These are phyloP conservation scores for Orientallactaga sibirica DNA, from an alignment of 2,797 vertebrate genomes.

Conservation along the genomic window DNA sequence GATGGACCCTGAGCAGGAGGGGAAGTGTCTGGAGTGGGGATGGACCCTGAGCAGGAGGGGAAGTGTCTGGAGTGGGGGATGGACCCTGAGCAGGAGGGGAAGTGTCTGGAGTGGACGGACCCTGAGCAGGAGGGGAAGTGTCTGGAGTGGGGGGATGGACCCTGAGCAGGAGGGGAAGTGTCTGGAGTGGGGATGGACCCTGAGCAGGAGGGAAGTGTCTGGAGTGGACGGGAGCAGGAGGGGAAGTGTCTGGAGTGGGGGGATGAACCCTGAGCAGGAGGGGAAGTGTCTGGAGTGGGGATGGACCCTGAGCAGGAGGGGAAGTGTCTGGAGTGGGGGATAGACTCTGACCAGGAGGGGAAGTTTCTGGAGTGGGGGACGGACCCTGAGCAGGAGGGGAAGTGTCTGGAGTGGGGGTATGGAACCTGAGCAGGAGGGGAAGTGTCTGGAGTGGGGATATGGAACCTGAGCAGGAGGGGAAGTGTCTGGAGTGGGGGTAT, in stretches of 20 bases:
- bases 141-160: neutral
- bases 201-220: neutral
- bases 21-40: neutral
- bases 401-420: accelerated
- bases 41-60: too few species aligned
- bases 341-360: neutral
- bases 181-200: too few species aligned
- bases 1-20: neutral
- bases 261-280: neutral
- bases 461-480: too few species aligned
- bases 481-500: accelerated
- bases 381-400: too few species aligned
- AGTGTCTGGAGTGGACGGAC: too few species aligned
- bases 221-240: accelerated
- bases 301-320: too few species aligned
- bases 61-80: neutral
- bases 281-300: neutral
- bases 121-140: too few species aligned
- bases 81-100: neutral
- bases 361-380: too few species aligned
- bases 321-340: neutral
- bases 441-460: too few species aligned
- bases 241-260: neutral
- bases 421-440: neutral
- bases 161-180: neutral